Evolutionary conservation across 2,113 vertebrate genomes (phyloP).

Genomic region (Cyphotilapia sp.): DNA sequence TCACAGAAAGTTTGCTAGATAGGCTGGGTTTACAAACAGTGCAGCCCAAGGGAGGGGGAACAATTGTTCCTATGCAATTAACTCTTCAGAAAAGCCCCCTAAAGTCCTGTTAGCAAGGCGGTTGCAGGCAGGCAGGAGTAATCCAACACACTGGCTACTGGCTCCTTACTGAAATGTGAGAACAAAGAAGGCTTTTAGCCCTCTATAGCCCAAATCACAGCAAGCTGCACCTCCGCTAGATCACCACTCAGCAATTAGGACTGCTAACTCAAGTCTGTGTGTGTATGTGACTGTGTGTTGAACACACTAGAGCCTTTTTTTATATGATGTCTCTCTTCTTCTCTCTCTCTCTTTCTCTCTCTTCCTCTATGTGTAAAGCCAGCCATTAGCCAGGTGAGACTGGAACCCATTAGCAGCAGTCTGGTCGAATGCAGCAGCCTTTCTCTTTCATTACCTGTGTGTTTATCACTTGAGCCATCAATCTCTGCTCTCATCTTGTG

Average conservation of each 20-base stretch:
- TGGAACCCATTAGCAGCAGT: slow-evolving; percentile 36
- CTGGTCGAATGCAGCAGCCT: slow-evolving; percentile 35
- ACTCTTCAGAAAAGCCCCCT: slow-evolving; percentile 33
- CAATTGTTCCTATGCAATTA: slow-evolving; percentile 20
- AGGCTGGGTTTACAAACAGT: slow-evolving; percentile 11
- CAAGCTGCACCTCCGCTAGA: slow-evolving; percentile 33
- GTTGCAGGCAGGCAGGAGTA: slow-evolving; percentile 16
- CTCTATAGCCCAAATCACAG: slow-evolving; percentile 39
- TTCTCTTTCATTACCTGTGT: slow-evolving; percentile 52
- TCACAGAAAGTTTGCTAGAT: neutral
- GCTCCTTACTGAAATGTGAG: slow-evolving; percentile 53
- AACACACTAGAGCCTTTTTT: neutral
- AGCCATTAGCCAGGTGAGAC: slow-evolving; percentile 47
- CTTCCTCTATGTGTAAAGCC: neutral
- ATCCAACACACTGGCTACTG: slow-evolving; percentile 42
- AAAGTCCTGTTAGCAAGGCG: slow-evolving; percentile 49
- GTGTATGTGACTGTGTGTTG: neutral
- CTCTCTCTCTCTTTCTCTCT: neutral
- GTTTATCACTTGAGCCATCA: slow-evolving; percentile 45
- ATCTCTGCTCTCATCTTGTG: slow-evolving; percentile 30
- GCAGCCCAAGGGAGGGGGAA: neutral
- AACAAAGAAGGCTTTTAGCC: slow-evolving; percentile 59
- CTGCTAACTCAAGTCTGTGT: neutral
- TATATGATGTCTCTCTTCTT: neutral
- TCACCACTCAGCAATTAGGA: slow-evolving; percentile 53